Evolutionary conservation across 2,113 vertebrate genomes (phyloP), one percentile per base, ranked within the genome.

Genomic region (Nesogale talazaci): DNA sequence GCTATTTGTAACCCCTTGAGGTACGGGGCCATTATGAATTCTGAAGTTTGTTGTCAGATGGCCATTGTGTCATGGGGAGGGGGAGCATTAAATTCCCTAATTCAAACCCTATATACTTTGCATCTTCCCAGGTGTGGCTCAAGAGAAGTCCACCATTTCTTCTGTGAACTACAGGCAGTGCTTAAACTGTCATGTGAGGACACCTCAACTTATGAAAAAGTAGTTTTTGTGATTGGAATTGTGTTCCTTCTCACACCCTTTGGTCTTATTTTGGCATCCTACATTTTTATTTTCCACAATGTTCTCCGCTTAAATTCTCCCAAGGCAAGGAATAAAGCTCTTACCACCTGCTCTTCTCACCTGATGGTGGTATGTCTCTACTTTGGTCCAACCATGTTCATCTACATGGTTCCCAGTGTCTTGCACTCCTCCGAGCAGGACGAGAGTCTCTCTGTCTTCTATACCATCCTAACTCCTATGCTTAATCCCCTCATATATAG

Each of bases 261-360:
- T 38, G 36, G 34, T 7, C 70, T 74, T 40, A 42, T 91, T 27
- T 22, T 87, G 17, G 29, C 81, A 4, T 96, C 94, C 23, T 96
- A 95, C 16, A 25, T 17, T 27, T 77, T 88, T 81, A 91, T 96
- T 6, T 72, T 86, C 14, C 69, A 76, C 0, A 56, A 83, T 80
- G 74, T 96, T 25, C 34, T 93, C 74, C 76, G 67, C 23, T 36
- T 36, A 4, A 86, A 86, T 3, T 74, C n/a, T 16, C 20, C 25
- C 6, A 31, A 40, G 7, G 52, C 31, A 2, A 86, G 34, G 19
- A 74, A 59, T 6, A 86, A 74, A 74, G 46, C 23, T 4, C 34
- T 38, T 3, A 16, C 52, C n/a, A 38, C 69, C 52, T 56, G 69
- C 12, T 86, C 34, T 19, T 75, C 52, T 27, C 83, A 86, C 2